Evolutionary conservation across 1,140 invertebrate genomes (phyloP), one percentile per base, ranked within the genome.

Genomic region (Teleogryllus occipitalis): DNA sequence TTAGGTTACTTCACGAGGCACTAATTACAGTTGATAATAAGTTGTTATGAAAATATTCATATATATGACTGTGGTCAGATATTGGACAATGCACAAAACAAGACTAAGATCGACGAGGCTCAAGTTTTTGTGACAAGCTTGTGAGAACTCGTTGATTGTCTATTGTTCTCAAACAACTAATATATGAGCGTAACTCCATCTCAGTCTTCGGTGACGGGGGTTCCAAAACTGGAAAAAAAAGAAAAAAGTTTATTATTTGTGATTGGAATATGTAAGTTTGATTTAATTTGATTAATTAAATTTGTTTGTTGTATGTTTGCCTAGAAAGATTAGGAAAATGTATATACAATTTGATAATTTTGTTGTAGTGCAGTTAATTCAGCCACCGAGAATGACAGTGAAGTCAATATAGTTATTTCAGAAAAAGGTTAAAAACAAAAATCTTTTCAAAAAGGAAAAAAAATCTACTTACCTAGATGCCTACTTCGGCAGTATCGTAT

Each of bases 101-200:
- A 39, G 27, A 80, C 75, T 80, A 89, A 78, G 87, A 86, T 82
- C 88, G 84, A 82, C 88, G 85, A 54, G 90, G 91, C 86, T 92
- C 91, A 78, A 91, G 85, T 85, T 92, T 91, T 82, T 92, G 90
- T 8, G 93, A 95, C 84, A 95, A 88, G 83, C 91, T 90, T 76
- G 92, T 93, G 73, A 95, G 85, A 48, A 91, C 88, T 81, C 92
- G 86, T 85, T 95, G 93, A 87, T 94, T 94, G 87, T 95, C 93
- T 82, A 95, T 93, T 27, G 92, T 92, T 81, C 91, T 86, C 80
- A 95, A 88, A 83, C 92, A 91, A 75, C 90, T 88, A 80, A 92
- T 90, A 84, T 92, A 92, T 6, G 89, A 87, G 79, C 89, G 88
- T 12, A 92, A 88, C 84, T 92, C 91, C 14, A 86, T 86, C 84